phyloP scores from a whole-genome alignment of 2,797 vertebrate species.

The Aotus griseimembra region DNA sequence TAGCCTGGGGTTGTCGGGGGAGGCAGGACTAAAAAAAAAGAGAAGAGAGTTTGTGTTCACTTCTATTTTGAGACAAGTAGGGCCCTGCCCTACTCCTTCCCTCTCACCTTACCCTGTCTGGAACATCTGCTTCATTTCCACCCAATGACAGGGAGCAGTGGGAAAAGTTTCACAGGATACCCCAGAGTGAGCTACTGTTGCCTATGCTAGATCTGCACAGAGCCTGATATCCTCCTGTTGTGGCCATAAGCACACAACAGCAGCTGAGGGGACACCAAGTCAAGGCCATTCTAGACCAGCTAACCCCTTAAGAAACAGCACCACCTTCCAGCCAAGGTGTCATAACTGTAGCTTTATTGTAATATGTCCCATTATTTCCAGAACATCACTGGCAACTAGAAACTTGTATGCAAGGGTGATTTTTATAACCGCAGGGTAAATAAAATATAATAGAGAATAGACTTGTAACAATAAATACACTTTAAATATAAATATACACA shows the following conservation, averaged over 20 bases:
- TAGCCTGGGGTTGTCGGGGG: background rate
- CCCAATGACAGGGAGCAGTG: background rate
- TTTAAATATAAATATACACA: slow-evolving; percentile 74
- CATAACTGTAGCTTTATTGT: slow-evolving; percentile 86
- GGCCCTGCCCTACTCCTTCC: background rate
- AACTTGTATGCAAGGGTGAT: slow-evolving; percentile 85
- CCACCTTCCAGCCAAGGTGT: background rate
- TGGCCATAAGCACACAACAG: background rate
- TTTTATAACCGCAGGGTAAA: slow-evolving; percentile 78
- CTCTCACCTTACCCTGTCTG: background rate
- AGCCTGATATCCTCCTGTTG: background rate
- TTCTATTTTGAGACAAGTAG: background rate
- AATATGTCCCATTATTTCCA: slow-evolving; percentile 62
- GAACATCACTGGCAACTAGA: slow-evolving; percentile 85
- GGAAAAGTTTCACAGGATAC: background rate
- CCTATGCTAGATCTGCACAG: background rate
- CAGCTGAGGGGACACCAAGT: background rate
- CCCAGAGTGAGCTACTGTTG: accelerated
- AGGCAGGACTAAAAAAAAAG: background rate
- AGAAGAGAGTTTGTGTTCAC: background rate
- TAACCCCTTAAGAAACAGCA: background rate
- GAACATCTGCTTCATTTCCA: background rate
- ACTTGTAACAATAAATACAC: slow-evolving; percentile 74
- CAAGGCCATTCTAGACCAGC: no score
- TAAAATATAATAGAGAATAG: slow-evolving; percentile 82